Evolutionary conservation across 2,797 vertebrate genomes (phyloP), one percentile per base, ranked within the genome.

Genomic region (Neosilurus hyrtlii): DNA sequence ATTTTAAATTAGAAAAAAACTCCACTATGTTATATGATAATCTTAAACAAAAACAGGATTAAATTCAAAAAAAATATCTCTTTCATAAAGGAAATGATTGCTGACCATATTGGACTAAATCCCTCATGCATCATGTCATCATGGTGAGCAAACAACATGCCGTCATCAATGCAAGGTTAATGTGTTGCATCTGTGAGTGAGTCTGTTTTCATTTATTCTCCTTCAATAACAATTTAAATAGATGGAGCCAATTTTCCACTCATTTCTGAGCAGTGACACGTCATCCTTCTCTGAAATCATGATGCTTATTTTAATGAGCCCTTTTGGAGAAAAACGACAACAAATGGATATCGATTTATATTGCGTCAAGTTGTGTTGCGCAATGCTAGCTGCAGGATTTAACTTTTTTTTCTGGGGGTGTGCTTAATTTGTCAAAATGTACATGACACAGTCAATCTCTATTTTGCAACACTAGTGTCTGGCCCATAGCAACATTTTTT

Each of bases 131-230:
- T 54, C n/a, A n/a, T 68, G 54, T 61, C 63, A 81, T 75, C 20
- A 35, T 52, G 71, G 35, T 5, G 24, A 68, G 72, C 78, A 75
- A 84, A 80, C 75, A 72, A 43, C 37, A 43, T 43, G 49, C 43
- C 49, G 20, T 61, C 67, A 54, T 61, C 43, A 67, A 83, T 24
- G 12, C 78, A 80, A 67, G 61, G 49, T 83, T 90, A 90, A 91
- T 90, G 30, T 62, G 61, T 85, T 70, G 87, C 80, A 54, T 82
- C 70, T 90, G 90, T 88, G 84, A 72, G 67, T 20, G 22, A 67
- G 88, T 91, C 90, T 92, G 89, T 84, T 90, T 86, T 73, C 79
- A 87, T 81, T 93, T 91, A 91, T 77, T 86, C 89, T 90, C 73
- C 89, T 89, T 88, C 83, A 86, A 86, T 85, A 87, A 83, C 65